A percentile compares a stretch with the other conserved stretches of the same genome.
These are phyloP conservation scores for Tachina grossa DNA, from an alignment of 2,888 invertebrate genomes.

Conservation along the genomic window DNA sequence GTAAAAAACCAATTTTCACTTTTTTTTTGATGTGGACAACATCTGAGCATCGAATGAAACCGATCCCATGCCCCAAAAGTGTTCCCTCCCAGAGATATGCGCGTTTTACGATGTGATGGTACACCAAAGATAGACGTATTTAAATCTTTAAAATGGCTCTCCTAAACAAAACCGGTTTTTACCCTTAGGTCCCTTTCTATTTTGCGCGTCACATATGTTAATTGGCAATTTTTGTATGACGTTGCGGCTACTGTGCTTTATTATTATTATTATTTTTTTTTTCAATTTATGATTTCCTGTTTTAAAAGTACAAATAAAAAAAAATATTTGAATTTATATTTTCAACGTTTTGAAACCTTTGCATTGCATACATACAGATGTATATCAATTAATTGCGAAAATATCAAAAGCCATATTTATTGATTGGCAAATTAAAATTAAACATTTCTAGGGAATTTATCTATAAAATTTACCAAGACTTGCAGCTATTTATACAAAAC, in stretches of 20 bases:
- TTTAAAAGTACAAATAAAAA: slow-evolving; percentile 2
- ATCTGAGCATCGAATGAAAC: too few species aligned
- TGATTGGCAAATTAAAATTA: slow-evolving; percentile 9
- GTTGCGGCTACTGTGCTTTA: slow-evolving; percentile 17
- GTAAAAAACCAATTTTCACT: too few species aligned
- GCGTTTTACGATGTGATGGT: too few species aligned
- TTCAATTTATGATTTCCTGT: slow-evolving; percentile 69
- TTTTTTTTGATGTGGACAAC: too few species aligned
- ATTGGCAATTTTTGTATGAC: slow-evolving; percentile 30
- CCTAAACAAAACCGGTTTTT: too few species aligned
- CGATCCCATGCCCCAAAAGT: too few species aligned
- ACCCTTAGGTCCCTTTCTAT: too few species aligned
- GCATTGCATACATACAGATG: background rate
- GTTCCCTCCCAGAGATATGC: too few species aligned
- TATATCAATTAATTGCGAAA: background rate
- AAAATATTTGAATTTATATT: slow-evolving; percentile 37
- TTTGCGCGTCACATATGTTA: too few species aligned
- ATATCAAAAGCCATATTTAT: slow-evolving; percentile 15
- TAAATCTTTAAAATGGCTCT: too few species aligned
- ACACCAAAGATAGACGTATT: too few species aligned
- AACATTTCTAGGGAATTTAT: background rate
- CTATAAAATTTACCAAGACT: background rate
- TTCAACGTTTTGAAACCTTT: background rate
- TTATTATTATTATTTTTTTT: background rate
- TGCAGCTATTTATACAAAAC: background rate